Evolutionary conservation across 2,888 invertebrate species (phyloP).

Genomic region (Caprella mutica): DNA sequence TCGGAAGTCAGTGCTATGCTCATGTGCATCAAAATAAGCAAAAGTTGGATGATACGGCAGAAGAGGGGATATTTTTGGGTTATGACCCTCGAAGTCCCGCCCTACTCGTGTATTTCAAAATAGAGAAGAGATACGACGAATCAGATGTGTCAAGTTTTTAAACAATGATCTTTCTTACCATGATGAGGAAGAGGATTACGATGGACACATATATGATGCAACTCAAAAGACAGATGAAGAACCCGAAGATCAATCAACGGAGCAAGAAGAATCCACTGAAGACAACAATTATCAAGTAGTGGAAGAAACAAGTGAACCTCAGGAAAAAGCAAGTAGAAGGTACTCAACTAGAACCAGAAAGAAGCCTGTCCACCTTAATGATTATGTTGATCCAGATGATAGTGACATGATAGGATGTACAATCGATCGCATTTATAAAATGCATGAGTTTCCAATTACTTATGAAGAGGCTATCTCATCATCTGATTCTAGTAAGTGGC

Average conservation of each 20-base stretch:
- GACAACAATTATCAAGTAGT: no score
- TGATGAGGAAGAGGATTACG: not conserved
- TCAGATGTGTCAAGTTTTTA: not conserved
- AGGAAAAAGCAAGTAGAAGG: no score
- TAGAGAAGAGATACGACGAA: not conserved
- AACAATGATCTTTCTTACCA: no score
- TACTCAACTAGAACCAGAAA: not conserved
- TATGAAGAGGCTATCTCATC: not conserved
- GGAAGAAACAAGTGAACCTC: no score
- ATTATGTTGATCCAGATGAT: no score
- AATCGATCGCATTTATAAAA: no score
- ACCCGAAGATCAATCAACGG: not conserved
- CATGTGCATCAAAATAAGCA: not conserved
- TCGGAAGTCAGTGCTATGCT: not conserved
- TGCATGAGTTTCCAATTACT: no score
- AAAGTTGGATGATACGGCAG: not conserved
- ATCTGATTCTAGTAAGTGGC: not conserved
- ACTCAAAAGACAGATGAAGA: not conserved
- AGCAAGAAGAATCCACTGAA: not conserved
- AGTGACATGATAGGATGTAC: no score
- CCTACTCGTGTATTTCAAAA: not conserved
- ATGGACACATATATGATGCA: not conserved
- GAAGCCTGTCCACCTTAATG: not conserved
- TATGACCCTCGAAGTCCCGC: not conserved
- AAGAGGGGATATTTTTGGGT: not conserved